A percentile compares a stretch with the other conserved stretches of the same genome.
These are phyloP conservation scores for Salvator merianae DNA, from an alignment of 2,113 vertebrate genomes.

Conservation along the genomic window DNA sequence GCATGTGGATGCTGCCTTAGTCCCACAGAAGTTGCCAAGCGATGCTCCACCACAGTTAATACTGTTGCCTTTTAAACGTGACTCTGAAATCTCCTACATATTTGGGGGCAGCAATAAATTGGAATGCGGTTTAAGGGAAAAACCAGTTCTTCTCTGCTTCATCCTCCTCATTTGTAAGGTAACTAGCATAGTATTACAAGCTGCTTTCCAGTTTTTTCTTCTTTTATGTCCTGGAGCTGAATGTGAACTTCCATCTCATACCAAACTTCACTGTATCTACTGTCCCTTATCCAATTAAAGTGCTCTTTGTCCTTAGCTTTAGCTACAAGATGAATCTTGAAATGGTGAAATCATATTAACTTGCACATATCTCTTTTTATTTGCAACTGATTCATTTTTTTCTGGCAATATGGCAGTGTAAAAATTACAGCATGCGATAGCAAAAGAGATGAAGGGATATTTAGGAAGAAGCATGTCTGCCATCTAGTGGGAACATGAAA, in stretches of 20 bases:
- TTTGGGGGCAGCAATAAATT: not conserved
- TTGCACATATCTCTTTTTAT: not conserved
- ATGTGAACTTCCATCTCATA: not conserved
- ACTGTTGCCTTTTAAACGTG: not conserved
- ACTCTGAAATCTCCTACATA: not conserved
- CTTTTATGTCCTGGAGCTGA: slow-evolving; percentile 9
- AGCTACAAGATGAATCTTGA: not conserved
- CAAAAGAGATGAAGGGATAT: accelerated
- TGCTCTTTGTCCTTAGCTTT: no score
- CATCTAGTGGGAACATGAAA: slow-evolving; percentile 25
- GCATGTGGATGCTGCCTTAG: no score
- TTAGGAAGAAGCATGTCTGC: slow-evolving; percentile 15
- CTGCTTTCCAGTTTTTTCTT: not conserved
- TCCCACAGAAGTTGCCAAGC: not conserved
- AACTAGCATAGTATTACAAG: not conserved
- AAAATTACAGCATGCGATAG: accelerated
- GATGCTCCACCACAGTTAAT: not conserved
- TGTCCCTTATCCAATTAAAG: accelerated
- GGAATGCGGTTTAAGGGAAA: not conserved
- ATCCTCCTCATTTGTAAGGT: not conserved
- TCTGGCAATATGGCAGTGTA: not conserved
- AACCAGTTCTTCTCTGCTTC: not conserved
- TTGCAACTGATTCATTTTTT: not conserved
- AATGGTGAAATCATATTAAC: not conserved
- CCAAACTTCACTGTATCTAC: accelerated